phyloP scores from a whole-genome alignment of 2,888 invertebrate species.

The Tetrapedia diversipes region DNA sequence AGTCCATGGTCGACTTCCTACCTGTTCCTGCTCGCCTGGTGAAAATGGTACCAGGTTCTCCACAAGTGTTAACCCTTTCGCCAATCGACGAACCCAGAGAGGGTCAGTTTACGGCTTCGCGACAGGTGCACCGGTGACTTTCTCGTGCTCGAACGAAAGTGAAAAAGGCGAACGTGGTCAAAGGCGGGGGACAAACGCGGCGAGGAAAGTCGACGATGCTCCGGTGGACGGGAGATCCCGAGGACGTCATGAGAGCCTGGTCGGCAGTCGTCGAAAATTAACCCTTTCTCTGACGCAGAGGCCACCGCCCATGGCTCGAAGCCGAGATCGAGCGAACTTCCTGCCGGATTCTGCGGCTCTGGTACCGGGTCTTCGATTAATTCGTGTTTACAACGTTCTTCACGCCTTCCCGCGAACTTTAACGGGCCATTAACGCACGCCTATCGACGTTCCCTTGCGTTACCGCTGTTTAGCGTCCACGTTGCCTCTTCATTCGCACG shows the following conservation, averaged over 20 bases:
- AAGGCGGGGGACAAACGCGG: not conserved
- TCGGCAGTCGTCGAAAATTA: constrained; percentile 66
- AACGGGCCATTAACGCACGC: constrained; percentile 71
- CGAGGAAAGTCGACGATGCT: constrained; percentile 9
- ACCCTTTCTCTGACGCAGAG: constrained; percentile 69
- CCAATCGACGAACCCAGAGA: constrained; percentile 43
- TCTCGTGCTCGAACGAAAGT: constrained; percentile 8
- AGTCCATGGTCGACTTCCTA: constrained; percentile 8
- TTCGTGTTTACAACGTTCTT: constrained; percentile 80
- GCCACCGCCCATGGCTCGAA: not conserved
- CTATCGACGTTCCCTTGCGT: constrained; percentile 57
- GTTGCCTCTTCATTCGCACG: constrained; percentile 11
- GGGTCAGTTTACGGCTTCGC: constrained; percentile 31
- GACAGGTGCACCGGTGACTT: constrained; percentile 23
- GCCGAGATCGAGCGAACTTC: constrained; percentile 34
- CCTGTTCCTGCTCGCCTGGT: constrained; percentile 36
- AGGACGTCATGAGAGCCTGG: constrained; percentile 66
- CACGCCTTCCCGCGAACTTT: constrained; percentile 74
- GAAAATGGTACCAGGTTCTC: constrained; percentile 75
- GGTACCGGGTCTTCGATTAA: constrained; percentile 77
- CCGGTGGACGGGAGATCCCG: constrained; percentile 8
- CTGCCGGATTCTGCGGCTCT: constrained; percentile 68
- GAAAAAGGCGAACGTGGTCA: not conserved
- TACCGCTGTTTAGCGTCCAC: constrained; percentile 12
- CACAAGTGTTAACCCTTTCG: constrained; percentile 75